Conservation (phyloP, 2,888 invertebrate genomes). For the Chymomyza fuscimana region DNA sequence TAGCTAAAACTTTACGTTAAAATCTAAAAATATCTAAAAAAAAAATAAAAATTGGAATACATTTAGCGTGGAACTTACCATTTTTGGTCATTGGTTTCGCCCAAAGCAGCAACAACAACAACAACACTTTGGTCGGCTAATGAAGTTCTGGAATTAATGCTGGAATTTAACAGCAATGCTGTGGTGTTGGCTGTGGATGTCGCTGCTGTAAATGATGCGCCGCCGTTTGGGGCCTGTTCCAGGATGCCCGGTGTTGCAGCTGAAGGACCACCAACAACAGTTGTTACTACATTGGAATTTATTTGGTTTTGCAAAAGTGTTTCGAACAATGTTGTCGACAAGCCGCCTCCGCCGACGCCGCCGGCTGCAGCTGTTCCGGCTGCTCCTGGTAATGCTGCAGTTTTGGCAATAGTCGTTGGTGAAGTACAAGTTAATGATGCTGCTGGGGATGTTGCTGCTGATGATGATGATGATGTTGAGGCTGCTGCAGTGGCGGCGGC, state of each 20-base stretch:
- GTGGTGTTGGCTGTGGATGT: conserved; percentile 37
- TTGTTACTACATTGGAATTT: conserved; percentile 72
- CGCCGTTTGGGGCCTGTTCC: conserved; percentile 22
- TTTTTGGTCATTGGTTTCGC: conserved; percentile 18
- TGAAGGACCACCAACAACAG: conserved; percentile 27
- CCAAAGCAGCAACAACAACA: conserved; percentile 9
- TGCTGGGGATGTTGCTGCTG: conserved; percentile 31
- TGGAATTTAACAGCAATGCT: conserved; percentile 59
- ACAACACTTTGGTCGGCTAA: conserved; percentile 57
- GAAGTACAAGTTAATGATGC: conserved; percentile 26
- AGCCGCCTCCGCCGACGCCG: conserved; percentile 33
- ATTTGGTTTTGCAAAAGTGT: conserved; percentile 76
- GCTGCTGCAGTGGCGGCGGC: conserved; percentile 25
- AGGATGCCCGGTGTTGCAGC: conserved; percentile 31
- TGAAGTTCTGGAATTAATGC: conserved; percentile 73
- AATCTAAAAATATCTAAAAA: neutral
- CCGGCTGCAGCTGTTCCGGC: conserved; percentile 30
- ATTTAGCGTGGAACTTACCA: conserved; percentile 40
- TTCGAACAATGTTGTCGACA: conserved; percentile 72
- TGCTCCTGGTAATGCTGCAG: conserved; percentile 37
- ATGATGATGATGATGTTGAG: conserved; percentile 27
- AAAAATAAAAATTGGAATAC: neutral
- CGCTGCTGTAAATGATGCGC: conserved; percentile 20
- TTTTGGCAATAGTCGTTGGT: conserved; percentile 47
- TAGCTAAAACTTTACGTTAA: conserved; percentile 25